A percentile compares a stretch with the other conserved stretches of the same genome.
Evolutionary conservation across 2,113 vertebrate species (phyloP).

Genomic region (Spea bombifrons): DNA sequence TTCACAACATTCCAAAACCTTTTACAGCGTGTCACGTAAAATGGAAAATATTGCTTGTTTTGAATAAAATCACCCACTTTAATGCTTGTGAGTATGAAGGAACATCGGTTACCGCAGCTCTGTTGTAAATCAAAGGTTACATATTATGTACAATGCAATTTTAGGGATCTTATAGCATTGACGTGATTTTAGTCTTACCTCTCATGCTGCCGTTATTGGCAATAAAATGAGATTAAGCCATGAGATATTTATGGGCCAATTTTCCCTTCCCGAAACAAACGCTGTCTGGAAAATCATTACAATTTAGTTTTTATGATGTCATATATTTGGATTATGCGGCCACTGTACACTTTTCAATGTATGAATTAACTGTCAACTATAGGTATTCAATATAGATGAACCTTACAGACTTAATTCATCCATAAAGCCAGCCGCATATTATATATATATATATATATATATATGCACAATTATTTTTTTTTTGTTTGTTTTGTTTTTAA

Average conservation of each 20-base stretch:
- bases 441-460: no score
- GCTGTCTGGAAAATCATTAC: neutral
- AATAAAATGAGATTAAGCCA: slow-evolving; percentile 15
- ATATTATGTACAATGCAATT: slow-evolving; percentile 4
- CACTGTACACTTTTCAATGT: neutral
- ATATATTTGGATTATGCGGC: slow-evolving; percentile 1
- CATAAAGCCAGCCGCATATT: no score
- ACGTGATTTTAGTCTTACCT: slow-evolving; percentile 17
- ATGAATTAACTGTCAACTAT: neutral
- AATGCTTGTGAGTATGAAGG: neutral
- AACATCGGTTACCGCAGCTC: neutral
- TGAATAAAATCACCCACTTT: no score
- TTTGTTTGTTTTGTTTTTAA: no score
- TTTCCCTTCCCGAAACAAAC: slow-evolving; percentile 16
- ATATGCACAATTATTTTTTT: no score
- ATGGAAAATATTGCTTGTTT: no score
- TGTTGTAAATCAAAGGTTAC: slow-evolving; percentile 7
- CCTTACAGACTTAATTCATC: no score
- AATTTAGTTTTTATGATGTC: neutral
- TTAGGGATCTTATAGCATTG: neutral
- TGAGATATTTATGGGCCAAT: slow-evolving; percentile 24
- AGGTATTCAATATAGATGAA: neutral
- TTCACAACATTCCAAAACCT: no score
- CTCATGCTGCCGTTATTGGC: slow-evolving; percentile 3
- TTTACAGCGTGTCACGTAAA: no score